Conservation (phyloP, 1,140 invertebrate species). For the Macrobrachium nipponense region DNA sequence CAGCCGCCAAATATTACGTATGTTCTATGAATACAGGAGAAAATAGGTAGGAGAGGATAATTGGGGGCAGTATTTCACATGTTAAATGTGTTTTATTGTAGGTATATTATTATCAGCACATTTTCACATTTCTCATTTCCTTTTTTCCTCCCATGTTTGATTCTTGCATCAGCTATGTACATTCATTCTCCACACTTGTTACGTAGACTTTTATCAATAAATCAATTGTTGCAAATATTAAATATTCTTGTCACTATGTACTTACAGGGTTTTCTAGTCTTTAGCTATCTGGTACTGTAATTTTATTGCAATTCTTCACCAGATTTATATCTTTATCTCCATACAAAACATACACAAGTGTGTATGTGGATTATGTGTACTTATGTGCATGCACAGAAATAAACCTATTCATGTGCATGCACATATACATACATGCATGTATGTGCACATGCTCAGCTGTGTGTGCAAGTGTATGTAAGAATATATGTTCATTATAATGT, state of each 20-base stretch:
- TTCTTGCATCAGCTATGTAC: background rate
- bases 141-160: background rate
- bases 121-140: too few relatives aligned
- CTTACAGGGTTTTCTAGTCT: slow-evolving; percentile 4
- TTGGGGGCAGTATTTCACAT: too few relatives aligned
- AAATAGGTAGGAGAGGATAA: too few relatives aligned
- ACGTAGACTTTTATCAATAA: background rate
- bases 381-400: slow-evolving; percentile 2
- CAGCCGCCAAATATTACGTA: too few relatives aligned
- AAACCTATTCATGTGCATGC: slow-evolving; percentile 29
- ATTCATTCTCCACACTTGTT: background rate
- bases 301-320: slow-evolving; percentile 4
- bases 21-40: too few relatives aligned
- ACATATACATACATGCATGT: slow-evolving; percentile 30
- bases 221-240: background rate
- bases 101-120: too few relatives aligned
- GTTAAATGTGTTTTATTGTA: too few relatives aligned
- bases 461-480: too few relatives aligned
- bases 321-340: slow-evolving; percentile 11
- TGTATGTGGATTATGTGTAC: background rate
- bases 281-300: background rate
- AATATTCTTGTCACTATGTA: background rate
- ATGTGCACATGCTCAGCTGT: background rate
- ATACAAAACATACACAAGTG: background rate
- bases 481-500: too few relatives aligned